Evolutionary conservation across 2,113 vertebrate genomes (phyloP).

Genomic region (Panthera leo): DNA sequence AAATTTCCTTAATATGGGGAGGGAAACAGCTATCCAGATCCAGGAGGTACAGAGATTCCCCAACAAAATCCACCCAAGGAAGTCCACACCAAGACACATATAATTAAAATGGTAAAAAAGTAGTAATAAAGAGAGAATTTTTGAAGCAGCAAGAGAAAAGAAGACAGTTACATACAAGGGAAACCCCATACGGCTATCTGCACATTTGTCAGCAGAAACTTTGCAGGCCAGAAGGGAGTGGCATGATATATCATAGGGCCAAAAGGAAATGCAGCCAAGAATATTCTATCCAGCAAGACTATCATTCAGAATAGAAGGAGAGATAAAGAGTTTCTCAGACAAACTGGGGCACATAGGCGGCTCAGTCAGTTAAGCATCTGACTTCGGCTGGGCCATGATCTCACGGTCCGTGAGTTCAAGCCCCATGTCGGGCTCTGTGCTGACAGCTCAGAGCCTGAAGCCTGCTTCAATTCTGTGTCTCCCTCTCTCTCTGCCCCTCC

Average conservation of each 20-base stretch:
- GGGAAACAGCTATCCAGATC: neutral
- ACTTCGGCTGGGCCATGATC: too few species aligned
- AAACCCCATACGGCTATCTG: neutral
- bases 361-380: too few species aligned
- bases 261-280: neutral
- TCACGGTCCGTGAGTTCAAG: too few species aligned
- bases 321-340: neutral
- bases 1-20: neutral
- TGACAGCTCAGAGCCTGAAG: too few species aligned
- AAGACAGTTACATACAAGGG: neutral
- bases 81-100: neutral
- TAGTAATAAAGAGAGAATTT: neutral
- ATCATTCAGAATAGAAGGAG: neutral
- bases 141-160: neutral
- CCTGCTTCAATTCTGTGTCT: too few species aligned
- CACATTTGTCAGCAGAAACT: neutral
- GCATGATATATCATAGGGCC: neutral
- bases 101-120: neutral
- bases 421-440: too few species aligned
- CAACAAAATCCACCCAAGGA: neutral
- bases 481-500: too few species aligned
- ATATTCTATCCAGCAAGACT: neutral
- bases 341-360: neutral
- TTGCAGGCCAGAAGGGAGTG: neutral
- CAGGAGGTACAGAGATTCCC: neutral